phyloP scores from a whole-genome alignment of 1,140 invertebrate genomes.

The Aphidius ervi region DNA sequence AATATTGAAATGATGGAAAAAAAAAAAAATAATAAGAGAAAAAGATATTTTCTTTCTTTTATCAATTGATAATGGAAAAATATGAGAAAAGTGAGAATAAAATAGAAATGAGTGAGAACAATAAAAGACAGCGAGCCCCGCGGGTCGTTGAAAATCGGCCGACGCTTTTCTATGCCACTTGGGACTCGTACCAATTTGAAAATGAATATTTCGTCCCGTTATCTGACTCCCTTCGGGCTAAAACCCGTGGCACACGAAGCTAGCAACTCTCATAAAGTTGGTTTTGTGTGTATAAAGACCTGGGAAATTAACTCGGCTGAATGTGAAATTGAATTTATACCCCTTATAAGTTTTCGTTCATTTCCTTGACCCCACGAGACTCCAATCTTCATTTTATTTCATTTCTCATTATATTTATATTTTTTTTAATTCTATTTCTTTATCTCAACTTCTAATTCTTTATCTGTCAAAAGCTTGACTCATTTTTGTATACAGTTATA shows the following conservation, averaged over 20 bases:
- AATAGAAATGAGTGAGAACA: slow-evolving; percentile 1
- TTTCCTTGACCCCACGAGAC: slow-evolving; percentile 29
- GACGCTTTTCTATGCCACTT: slow-evolving; percentile 5
- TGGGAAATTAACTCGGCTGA: slow-evolving; percentile 33
- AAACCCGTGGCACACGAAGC: background rate
- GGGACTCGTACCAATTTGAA: slow-evolving; percentile 23
- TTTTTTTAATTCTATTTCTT: too few relatives aligned
- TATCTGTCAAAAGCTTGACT: slow-evolving; percentile 22
- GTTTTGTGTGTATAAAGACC: slow-evolving; percentile 15
- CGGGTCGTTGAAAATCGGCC: background rate
- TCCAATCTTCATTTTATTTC: slow-evolving; percentile 12
- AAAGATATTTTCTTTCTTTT: too few relatives aligned
- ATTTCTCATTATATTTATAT: background rate
- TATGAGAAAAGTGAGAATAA: background rate
- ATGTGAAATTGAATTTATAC: slow-evolving; percentile 40
- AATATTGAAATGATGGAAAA: too few relatives aligned
- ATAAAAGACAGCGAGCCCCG: background rate
- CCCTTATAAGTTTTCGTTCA: slow-evolving; percentile 31
- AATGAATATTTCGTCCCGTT: slow-evolving; percentile 23
- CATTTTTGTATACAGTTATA: slow-evolving; percentile 23
- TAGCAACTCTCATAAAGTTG: background rate
- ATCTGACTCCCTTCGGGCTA: slow-evolving; percentile 13
- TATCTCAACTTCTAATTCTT: background rate
- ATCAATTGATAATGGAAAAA: too few relatives aligned
- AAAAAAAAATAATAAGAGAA: too few relatives aligned